Evolutionary conservation across 2,888 invertebrate species (phyloP), one percentile per base, ranked within the genome.

Genomic region (Apodemia hepburni): DNA sequence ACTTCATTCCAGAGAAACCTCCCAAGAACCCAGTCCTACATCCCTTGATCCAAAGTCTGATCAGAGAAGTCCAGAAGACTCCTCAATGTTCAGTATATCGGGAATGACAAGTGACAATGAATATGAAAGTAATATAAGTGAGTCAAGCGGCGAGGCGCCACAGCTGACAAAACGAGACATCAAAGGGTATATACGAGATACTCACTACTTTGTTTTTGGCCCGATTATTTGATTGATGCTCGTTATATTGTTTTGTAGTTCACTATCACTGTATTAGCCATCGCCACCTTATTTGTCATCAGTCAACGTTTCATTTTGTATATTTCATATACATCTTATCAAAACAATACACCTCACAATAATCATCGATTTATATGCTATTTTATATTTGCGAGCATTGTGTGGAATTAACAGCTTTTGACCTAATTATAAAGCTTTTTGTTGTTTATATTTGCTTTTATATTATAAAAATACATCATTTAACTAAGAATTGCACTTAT

Each of bases 81-180:
- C 92, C 77, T 92, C 92, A 70, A 81, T 92, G 68, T 87, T 92
- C 90, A 92, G 91, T 87, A 92, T 92, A 81, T 92, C 92, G 75
- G 92, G 92, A 81, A 92, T 92, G 85, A 92, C 92, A 75, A 92
- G 92, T 80, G 92, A 92, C 85, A 92, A 91, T 87, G 91, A 91
- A 81, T 91, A 84, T 79, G 91, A 91, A 73, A 90, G 90, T 87
- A 91, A 91, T 82, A 87, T 90, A 79, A 90, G 90, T 77, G 91
- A 91, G 77, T 91, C 90, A 68, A 90, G 91, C 78, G 88, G 89
- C 70, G 88, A 89, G 71, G 86, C 82, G 66, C 85, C 88, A 72
- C 88, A 87, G 80, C 85, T 87, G 68, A 87, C 86, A 70, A 89
- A 87, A 76, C 89, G 87, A 74, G 83, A 86, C 75, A 77, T 82